phyloP scores from a whole-genome alignment of 2,797 vertebrate species.

The Cirrhinus molitorella region DNA sequence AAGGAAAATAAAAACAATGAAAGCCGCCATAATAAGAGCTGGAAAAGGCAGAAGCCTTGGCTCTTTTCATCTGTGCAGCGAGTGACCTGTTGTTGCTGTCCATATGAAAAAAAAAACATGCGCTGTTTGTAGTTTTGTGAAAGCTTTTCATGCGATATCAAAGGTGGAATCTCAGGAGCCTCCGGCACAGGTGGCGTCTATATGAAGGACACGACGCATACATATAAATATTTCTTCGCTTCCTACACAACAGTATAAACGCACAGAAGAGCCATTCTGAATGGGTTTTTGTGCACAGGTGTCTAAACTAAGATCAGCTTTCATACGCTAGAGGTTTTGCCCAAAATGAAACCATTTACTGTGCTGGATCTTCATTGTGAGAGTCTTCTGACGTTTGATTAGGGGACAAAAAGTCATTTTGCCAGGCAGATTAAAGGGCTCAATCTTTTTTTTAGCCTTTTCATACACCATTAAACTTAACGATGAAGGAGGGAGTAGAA shows the following conservation, averaged over 20 bases:
- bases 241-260: background rate
- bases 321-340: conserved; percentile 62
- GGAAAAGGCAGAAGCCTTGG: conserved; percentile 67
- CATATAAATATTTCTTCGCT: conserved; percentile 32
- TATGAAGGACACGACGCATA: conserved; percentile 73
- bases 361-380: conserved; percentile 71
- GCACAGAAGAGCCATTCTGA: conserved; percentile 1
- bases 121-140: conserved; percentile 73
- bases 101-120: conserved; percentile 71
- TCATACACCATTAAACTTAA: conserved; percentile 50
- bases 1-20: conserved; percentile 45
- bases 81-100: conserved; percentile 79
- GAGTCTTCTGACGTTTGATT: conserved; percentile 71
- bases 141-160: conserved; percentile 77
- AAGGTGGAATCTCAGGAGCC: conserved; percentile 77
- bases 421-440: conserved; percentile 64
- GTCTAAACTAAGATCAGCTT: conserved; percentile 1
- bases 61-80: conserved; percentile 82
- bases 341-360: conserved; percentile 73
- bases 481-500: conserved; percentile 34
- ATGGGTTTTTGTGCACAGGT: conserved; percentile 50
- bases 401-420: conserved; percentile 73
- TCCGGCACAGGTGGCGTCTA: conserved; percentile 78
- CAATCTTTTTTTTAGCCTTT: conserved; percentile 48
- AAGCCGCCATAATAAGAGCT: conserved; percentile 66